phyloP scores from a whole-genome alignment of 2,888 invertebrate genomes.

The Pristionchus fissidentatus region DNA sequence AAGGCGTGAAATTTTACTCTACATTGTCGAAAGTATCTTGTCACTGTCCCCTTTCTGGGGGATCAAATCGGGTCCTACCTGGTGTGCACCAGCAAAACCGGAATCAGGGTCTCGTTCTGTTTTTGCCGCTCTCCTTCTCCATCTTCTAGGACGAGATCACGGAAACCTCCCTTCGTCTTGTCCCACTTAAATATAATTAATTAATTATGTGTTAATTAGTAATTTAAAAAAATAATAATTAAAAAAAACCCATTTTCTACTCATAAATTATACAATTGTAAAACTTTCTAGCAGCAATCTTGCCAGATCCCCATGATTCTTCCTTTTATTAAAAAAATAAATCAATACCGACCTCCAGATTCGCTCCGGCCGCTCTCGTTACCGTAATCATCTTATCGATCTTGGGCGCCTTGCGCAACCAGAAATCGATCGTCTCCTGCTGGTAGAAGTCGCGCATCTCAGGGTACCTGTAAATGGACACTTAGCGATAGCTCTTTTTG shows the following conservation, averaged over 20 bases:
- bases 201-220: background rate
- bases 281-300: no score
- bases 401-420: conserved; percentile 32
- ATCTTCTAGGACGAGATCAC: conserved; percentile 9
- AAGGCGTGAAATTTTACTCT: no score
- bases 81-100: background rate
- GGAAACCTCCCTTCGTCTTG: background rate
- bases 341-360: background rate
- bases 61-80: background rate
- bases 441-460: conserved; percentile 27
- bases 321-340: background rate
- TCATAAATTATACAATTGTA: no score
- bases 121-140: background rate
- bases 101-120: background rate
- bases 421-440: conserved; percentile 43
- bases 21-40: no score
- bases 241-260: no score
- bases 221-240: no score
- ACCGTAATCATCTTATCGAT: conserved; percentile 44
- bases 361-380: conserved; percentile 25
- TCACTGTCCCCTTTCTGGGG: no score
- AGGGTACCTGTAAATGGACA: background rate
- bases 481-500: no score
- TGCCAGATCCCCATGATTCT: no score
- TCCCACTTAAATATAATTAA: background rate